Evolutionary conservation across 2,888 invertebrate species (phyloP), one percentile per base, ranked within the genome.

Genomic region (Dasysyrphus tricinctus): DNA sequence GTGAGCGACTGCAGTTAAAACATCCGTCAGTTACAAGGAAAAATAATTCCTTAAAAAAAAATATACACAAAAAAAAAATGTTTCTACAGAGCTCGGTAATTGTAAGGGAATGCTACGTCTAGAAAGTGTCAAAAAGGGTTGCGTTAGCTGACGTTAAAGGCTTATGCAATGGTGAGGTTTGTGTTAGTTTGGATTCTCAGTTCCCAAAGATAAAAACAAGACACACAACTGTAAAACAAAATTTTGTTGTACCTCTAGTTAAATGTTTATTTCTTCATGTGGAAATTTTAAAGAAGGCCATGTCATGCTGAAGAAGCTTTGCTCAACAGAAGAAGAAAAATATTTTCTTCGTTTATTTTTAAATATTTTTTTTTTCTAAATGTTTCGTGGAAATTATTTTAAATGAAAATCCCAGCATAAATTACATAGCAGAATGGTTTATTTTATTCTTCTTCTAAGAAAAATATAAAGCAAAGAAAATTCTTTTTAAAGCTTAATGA

Each of bases 1-100:
- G n/a, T 14, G 70, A 57, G 44, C 54, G 54, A 54, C 56, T 69
- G 73, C 69, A 61, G 75, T 70, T 77, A 24, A 63, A 73, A 61
- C 67, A 67, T 69, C 69, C 76, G 39, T 16, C 65, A 37, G 49
- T 59, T 51, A 37, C 67, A 39, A 49, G 47, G 42, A 42, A 44
- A 63, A 75, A 57, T 67, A 72, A 70, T 70, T 57, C 51, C 59
- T 37, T 59, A 44, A 37, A 73, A 75, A 72, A 39, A 24, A 61
- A 47, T 47, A 42, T 34, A 14, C 9, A 65, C 5, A 32, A 12
- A 49, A 49, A 39, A 24, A 24, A 5, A 19, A 16, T 32, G 16
- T 12, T 29, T 54, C 29, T 8, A 54, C 54, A 54, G 54, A n/a
- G 32, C 54, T 54, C 47, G 29, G 12, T 47, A 63, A 63, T 29